Percentiles rank a stretch among this genome's conserved stretches.
Evolutionary conservation across 2,888 invertebrate species (phyloP).

Genomic region (Oasisia sp.): DNA sequence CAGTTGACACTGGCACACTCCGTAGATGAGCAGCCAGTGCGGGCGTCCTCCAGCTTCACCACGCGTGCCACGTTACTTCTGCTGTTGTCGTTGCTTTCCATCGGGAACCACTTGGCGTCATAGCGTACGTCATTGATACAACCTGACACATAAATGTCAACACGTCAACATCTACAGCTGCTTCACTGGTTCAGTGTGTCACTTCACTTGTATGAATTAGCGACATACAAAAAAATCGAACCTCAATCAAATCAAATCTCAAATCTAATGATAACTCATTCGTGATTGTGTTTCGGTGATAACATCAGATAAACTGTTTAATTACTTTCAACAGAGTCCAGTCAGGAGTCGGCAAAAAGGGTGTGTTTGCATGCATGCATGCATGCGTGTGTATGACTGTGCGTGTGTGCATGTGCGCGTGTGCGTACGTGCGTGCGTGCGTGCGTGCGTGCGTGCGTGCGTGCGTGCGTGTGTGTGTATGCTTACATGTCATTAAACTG

Average conservation of each 20-base stretch:
- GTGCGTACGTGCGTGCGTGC: constrained; percentile 19
- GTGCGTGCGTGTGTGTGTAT: constrained; percentile 20
- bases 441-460: neutral
- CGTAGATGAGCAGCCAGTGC: neutral
- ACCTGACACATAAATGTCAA: constrained; percentile 24
- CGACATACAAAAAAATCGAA: too few species aligned
- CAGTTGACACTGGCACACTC: neutral
- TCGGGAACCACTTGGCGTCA: constrained; percentile 25
- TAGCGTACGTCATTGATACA: constrained; percentile 35
- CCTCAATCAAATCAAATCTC: too few species aligned
- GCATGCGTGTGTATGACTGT: neutral
- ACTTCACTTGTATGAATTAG: too few species aligned
- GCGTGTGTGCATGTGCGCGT: neutral
- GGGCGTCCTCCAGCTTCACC: neutral
- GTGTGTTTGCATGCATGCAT: neutral
- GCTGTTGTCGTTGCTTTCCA: constrained; percentile 23
- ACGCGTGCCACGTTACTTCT: neutral
- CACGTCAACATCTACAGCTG: neutral
- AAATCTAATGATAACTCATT: too few species aligned
- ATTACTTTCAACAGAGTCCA: too few species aligned
- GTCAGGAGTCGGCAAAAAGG: too few species aligned
- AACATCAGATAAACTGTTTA: too few species aligned
- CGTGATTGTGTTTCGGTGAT: too few species aligned
- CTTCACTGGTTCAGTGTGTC: too few species aligned
- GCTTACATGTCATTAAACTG: neutral